Evolutionary conservation across 2,113 vertebrate species (phyloP), one percentile per base, ranked within the genome.

Genomic region (Zosterops hypoxanthus): DNA sequence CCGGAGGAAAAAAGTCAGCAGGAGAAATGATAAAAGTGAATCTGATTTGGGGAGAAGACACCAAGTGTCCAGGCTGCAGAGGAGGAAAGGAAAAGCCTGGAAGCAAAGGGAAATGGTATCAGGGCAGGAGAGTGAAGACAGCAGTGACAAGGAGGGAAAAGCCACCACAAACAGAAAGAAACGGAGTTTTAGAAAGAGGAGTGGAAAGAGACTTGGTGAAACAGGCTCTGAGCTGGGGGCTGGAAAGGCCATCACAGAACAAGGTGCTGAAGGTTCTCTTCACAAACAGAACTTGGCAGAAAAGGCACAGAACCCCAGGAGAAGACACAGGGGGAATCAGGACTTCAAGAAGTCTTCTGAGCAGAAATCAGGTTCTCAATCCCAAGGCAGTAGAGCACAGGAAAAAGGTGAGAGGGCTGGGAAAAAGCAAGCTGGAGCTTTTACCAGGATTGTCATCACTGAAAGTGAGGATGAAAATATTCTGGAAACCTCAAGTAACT

Each of bases 401-500:
- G 21, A 16, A 47, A 88, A 86, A 90, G 29, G 56, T 44, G 52
- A 65, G 41, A 69, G 22, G 33, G 16, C 4, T 36, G 52, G 69
- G 56, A 44, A 83, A 68, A 95, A 57, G 22, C 53, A 49, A 39
- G 10, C 6, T 61, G 69, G 28, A 59, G 68, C 84, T 34, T 18
- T 72, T 6, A 86, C 36, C 34, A 83, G 71, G 75, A 42, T 63
- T 34, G 28, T 77, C 66, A 71, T 76, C 39, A 68, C 53, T 57
- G 82, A 73, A 90, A 94, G 60, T 7, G 71, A 76, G 57, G 80
- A 88, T 66, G 88, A 93, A 89, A 87, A 86, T 49, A n/a, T 31
- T 26, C 71, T 55, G 64, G 90, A 77, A 81, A 25, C 22, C 34
- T 93, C 82, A n/a, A 82, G 15, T 52, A 42, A 39, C 12, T 97